A percentile compares a stretch with the other conserved stretches of the same genome.
Evolutionary conservation across 2,797 vertebrate species (phyloP).

Genomic region (Valencia hispanica): DNA sequence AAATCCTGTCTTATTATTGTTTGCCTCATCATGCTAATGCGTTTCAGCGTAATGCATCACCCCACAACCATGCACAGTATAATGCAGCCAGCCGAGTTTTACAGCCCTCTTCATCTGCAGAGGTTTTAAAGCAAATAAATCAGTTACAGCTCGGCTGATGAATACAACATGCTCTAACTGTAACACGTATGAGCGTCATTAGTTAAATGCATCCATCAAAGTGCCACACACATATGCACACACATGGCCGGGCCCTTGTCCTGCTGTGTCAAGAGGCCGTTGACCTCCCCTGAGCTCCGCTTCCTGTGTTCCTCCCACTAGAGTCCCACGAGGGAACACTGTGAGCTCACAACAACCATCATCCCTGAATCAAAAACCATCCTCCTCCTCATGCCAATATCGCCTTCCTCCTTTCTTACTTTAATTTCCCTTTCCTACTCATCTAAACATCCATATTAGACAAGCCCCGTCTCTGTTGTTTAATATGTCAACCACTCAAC

Average conservation of each 20-base stretch:
- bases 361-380: conserved; percentile 44
- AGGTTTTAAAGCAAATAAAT: conserved; percentile 52
- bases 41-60: conserved; percentile 52
- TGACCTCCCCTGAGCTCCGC: conserved; percentile 69
- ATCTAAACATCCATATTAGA: conserved; percentile 29
- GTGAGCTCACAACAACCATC: conserved; percentile 53
- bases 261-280: conserved; percentile 63
- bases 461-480: conserved; percentile 15
- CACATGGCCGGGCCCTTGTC: conserved; percentile 52
- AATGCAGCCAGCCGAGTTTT: conserved; percentile 35
- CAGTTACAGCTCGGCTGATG: conserved; percentile 50
- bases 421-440: conserved; percentile 45
- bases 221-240: conserved; percentile 47
- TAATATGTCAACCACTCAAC: background rate
- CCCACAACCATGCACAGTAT: conserved; percentile 17
- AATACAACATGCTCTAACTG: conserved; percentile 59
- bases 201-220: conserved; percentile 53
- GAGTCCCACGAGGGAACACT: conserved; percentile 48
- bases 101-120: conserved; percentile 23
- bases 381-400: conserved; percentile 43
- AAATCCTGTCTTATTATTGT: conserved; percentile 34
- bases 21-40: conserved; percentile 48
- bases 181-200: conserved; percentile 43
- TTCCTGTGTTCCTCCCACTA: conserved; percentile 62
- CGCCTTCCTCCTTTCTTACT: conserved; percentile 49